Evolutionary conservation across 2,113 vertebrate genomes (phyloP), one percentile per base, ranked within the genome.

Genomic region (Synchiropus splendidus): DNA sequence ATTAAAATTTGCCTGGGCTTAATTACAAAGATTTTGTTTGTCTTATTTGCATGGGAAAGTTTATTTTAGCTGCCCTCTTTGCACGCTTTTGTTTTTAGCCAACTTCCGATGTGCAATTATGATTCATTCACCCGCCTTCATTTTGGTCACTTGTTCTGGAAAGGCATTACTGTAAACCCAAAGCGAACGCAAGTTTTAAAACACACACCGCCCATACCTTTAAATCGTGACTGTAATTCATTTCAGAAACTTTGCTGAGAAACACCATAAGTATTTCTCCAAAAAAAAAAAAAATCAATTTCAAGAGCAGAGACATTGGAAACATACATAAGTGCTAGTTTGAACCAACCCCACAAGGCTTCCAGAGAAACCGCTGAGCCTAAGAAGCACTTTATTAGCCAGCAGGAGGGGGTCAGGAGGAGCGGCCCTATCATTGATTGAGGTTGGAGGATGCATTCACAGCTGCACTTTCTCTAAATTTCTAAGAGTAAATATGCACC

Each of bases 401-500:
- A 90, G 79, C 73, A 79, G 79, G 80, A 73, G 78, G 79, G 82
- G 82, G 83, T 85, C 82, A 82, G 79, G 58, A 78, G 89, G 88
- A 91, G 86, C 89, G 86, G 90, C 88, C 90, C 89, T 87, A 77
- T 89, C 94, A 97, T 98, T 90, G 93, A 97, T 95, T 88, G 86
- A 16, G 92, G 92, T 92, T 91, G 90, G 74, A 85, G 85, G 87
- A 89, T 93, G 89, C 90, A 90, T 92, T 92, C 90, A 92, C 90
- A 92, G 72, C 85, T 94, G 92, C 93, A 95, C 94, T 97, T 92
- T 93, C 87, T 87, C 92, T 92, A 92, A 91, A 94, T 92, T 94
- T 94, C 90, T 89, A 91, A 93, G 90, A 95, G 94, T 97, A 98
- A 98, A 98, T 95, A 95, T 92, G 90, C 90, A 92, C 91, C 94